Evolutionary conservation across 2,797 vertebrate genomes (phyloP).

Genomic region (Cyprinella venusta): DNA sequence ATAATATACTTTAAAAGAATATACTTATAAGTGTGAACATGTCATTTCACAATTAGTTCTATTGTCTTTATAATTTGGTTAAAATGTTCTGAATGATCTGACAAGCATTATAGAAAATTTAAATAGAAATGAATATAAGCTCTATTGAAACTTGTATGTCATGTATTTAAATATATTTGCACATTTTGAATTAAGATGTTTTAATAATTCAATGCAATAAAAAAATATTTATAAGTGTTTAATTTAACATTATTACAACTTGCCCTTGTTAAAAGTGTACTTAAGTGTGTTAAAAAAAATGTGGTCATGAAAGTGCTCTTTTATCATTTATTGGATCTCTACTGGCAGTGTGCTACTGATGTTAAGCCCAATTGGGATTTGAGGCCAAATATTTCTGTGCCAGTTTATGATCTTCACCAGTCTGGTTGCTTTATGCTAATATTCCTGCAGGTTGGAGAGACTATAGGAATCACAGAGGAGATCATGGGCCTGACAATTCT

Average conservation of each 20-base stretch:
- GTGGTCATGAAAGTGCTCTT: not conserved
- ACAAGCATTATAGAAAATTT: not conserved
- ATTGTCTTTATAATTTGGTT: not conserved
- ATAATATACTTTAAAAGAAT: not conserved
- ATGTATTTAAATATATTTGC: not conserved
- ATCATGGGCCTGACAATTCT: constrained; percentile 95
- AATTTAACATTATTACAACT: not conserved
- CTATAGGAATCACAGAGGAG: constrained; percentile 92
- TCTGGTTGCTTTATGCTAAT: not conserved
- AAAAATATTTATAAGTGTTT: not conserved
- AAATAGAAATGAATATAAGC: not conserved
- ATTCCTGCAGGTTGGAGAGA: constrained; percentile 84
- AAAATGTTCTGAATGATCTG: not conserved
- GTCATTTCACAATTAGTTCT: not conserved
- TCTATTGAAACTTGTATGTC: not conserved
- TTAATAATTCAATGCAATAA: not conserved
- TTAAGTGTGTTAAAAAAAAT: not conserved
- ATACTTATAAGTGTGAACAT: not conserved
- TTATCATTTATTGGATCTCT: not conserved
- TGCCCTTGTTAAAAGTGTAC: not conserved
- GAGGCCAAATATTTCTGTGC: not conserved
- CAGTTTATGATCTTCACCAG: not conserved
- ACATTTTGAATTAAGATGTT: not conserved
- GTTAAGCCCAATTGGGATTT: not conserved
- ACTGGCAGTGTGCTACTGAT: not conserved